phyloP scores from a whole-genome alignment of 2,888 invertebrate species.

The Cephalotes varians region DNA sequence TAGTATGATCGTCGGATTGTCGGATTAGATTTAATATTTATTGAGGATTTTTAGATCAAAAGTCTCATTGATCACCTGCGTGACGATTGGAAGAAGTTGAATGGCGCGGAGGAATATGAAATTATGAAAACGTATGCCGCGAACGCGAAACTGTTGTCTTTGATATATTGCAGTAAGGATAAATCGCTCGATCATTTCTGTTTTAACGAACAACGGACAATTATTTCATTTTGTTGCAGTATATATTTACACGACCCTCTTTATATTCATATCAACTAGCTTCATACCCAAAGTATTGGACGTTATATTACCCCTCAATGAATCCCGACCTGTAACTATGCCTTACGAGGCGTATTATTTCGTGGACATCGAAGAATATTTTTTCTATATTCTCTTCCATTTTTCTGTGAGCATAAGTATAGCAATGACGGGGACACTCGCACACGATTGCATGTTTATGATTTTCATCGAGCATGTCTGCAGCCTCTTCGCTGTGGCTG shows the following conservation, averaged over 20 bases:
- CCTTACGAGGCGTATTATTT: constrained; percentile 3
- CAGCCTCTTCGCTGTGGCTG: constrained; percentile 3
- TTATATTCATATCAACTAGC: background rate
- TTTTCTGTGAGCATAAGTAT: fast-evolving
- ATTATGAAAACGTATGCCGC: constrained; percentile 6
- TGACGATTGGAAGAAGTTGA: background rate
- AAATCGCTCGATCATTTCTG: background rate
- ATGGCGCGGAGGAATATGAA: background rate
- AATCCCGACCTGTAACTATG: background rate
- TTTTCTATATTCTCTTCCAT: background rate
- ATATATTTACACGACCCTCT: too few species aligned
- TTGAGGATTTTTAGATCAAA: background rate
- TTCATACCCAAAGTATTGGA: constrained; percentile 1
- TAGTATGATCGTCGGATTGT: background rate
- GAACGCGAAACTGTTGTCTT: background rate
- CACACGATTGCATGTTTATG: background rate
- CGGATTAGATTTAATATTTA: background rate
- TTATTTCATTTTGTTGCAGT: constrained; percentile 10
- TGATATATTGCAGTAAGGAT: background rate
- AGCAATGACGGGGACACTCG: background rate
- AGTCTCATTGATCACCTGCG: background rate
- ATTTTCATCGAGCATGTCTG: constrained; percentile 12
- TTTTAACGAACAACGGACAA: background rate
- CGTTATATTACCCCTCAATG: constrained; percentile 8
- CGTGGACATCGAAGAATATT: constrained; percentile 23